phyloP scores from a whole-genome alignment of 37 sponge, comb jelly and placozoan genomes.

The Ianthella basta region DNA sequence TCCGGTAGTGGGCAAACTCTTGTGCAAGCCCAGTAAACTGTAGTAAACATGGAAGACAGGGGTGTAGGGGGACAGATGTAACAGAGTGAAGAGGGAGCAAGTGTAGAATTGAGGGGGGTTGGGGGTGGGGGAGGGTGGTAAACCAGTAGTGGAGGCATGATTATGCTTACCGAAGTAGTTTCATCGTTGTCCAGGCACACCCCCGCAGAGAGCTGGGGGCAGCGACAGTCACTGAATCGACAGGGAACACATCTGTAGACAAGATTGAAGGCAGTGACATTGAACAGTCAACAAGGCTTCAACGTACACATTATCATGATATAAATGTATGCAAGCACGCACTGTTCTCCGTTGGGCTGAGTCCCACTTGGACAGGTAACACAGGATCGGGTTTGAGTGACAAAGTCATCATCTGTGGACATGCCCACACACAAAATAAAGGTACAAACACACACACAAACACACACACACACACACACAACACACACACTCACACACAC shows the following conservation, averaged over 20 bases:
- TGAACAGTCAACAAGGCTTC: too few species aligned
- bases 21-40: background rate
- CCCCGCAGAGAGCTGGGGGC: background rate
- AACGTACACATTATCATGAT: background rate
- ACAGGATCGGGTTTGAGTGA: background rate
- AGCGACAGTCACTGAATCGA: conserved; percentile 1
- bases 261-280: too few species aligned
- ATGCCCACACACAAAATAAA: background rate
- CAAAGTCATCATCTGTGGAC: background rate
- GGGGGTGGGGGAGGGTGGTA: too few species aligned
- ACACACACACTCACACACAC: too few species aligned
- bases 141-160: background rate
- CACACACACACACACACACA: too few species aligned
- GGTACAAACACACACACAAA: too few species aligned
- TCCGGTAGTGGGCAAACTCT: background rate
- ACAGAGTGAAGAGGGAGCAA: too few species aligned
- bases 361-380: conserved; percentile 17
- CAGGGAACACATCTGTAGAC: conserved; percentile 3
- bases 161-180: background rate
- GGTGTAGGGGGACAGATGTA: too few species aligned
- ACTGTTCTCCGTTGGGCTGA: conserved; percentile 5
- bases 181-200: background rate
- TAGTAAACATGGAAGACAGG: background rate
- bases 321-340: background rate
- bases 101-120: too few species aligned